These are phyloP conservation scores for Calycopis cecrops DNA, from an alignment of 1,140 invertebrate species.

Conservation along the genomic window DNA sequence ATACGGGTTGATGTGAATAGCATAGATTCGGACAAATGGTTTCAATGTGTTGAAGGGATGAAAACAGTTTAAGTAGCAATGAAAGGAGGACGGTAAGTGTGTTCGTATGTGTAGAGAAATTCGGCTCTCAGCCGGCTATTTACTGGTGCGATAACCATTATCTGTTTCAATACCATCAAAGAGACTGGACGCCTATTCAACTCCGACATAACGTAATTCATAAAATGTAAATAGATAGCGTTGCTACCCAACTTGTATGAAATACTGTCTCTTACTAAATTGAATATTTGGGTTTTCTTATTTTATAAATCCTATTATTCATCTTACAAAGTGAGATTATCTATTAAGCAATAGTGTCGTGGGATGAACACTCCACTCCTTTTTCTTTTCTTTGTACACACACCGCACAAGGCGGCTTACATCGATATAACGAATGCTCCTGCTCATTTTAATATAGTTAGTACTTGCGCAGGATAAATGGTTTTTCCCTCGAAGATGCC, in stretches of 20 bases:
- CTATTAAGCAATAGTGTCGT: too few relatives aligned
- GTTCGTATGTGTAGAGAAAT: slow-evolving; percentile 61
- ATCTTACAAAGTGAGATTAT: too few relatives aligned
- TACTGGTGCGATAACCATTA: slow-evolving; percentile 69
- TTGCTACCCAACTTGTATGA: slow-evolving; percentile 19
- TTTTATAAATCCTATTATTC: too few relatives aligned
- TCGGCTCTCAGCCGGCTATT: slow-evolving; percentile 63
- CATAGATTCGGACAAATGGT: slow-evolving; percentile 44
- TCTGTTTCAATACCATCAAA: slow-evolving; percentile 68
- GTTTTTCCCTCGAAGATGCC: too few relatives aligned
- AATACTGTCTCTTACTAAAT: slow-evolving; percentile 35
- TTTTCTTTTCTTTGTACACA: too few relatives aligned
- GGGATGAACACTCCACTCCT: too few relatives aligned
- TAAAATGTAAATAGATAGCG: slow-evolving; percentile 39
- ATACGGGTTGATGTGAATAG: slow-evolving; percentile 30
- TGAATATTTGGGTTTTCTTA: too few relatives aligned
- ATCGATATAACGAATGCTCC: too few relatives aligned
- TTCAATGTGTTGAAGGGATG: slow-evolving; percentile 49
- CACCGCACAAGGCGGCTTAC: too few relatives aligned
- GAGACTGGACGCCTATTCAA: slow-evolving; percentile 63
- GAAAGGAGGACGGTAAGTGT: slow-evolving; percentile 44
- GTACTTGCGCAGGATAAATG: too few relatives aligned
- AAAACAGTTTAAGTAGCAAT: slow-evolving; percentile 64
- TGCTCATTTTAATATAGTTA: too few relatives aligned
- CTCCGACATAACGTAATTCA: slow-evolving; percentile 56